These are phyloP conservation scores for Myopa testacea DNA, from an alignment of 2,888 invertebrate genomes.

Conservation along the genomic window DNA sequence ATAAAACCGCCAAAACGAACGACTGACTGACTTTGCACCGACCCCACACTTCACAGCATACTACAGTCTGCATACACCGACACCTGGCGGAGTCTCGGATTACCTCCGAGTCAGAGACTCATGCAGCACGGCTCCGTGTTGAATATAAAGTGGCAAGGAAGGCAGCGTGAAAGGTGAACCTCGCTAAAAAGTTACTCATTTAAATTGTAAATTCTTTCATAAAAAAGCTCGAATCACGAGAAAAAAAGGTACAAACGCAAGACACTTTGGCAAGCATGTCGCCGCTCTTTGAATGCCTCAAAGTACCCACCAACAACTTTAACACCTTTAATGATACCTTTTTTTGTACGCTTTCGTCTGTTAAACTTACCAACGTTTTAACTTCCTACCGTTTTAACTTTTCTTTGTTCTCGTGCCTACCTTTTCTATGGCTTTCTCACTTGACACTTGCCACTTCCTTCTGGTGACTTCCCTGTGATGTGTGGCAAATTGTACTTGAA, in stretches of 20 bases:
- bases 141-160: conserved; percentile 1
- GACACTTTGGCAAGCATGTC: no score
- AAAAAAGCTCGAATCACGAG: conserved; percentile 34
- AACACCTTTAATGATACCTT: background rate
- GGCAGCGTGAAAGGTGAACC: background rate
- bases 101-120: conserved; percentile 49
- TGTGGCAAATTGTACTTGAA: background rate
- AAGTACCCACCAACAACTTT: background rate
- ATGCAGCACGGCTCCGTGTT: conserved; percentile 9
- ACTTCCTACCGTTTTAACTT: no score
- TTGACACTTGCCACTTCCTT: background rate
- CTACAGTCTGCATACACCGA: conserved; percentile 36
- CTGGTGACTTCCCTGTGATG: background rate
- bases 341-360: background rate
- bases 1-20: background rate
- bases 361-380: no score
- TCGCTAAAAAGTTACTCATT: conserved; percentile 34
- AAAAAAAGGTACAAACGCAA: no score
- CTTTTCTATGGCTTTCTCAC: background rate
- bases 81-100: conserved; percentile 54
- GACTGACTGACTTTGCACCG: background rate
- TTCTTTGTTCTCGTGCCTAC: no score
- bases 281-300: background rate
- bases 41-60: background rate
- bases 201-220: conserved; percentile 50